phyloP scores from a whole-genome alignment of 2,113 vertebrate genomes.

The Nipponia nippon region DNA sequence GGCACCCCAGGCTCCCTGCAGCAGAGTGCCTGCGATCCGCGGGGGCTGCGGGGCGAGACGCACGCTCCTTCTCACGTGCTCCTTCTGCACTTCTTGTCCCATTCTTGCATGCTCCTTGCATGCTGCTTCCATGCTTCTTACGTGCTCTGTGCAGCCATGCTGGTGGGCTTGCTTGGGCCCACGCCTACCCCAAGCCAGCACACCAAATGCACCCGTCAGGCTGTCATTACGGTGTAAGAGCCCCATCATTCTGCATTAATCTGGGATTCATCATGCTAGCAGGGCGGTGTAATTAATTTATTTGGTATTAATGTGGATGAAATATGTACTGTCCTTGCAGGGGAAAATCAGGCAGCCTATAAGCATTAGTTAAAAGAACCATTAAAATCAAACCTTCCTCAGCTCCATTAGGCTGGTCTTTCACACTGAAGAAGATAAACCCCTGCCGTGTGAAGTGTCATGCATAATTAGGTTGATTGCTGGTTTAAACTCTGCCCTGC shows the following conservation, averaged over 20 bases:
- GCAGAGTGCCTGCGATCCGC: neutral
- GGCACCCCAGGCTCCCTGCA: neutral
- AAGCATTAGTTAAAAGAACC: slow-evolving; percentile 80
- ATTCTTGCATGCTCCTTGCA: neutral
- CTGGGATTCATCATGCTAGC: slow-evolving; percentile 72
- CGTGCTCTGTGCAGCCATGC: rapidly evolving
- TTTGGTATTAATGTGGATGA: slow-evolving; percentile 79
- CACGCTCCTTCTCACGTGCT: neutral
- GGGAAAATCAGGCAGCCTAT: slow-evolving; percentile 73
- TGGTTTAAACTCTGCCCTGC: slow-evolving; percentile 73
- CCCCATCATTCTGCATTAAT: slow-evolving; percentile 74
- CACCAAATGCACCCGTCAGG: neutral
- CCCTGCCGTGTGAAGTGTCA: slow-evolving; percentile 74
- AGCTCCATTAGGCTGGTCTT: slow-evolving; percentile 73
- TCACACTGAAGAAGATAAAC: slow-evolving; percentile 75
- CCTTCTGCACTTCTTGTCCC: too few species aligned
- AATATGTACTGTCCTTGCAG: slow-evolving; percentile 79
- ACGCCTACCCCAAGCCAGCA: neutral
- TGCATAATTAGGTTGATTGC: slow-evolving; percentile 74
- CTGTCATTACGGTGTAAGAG: slow-evolving; percentile 49
- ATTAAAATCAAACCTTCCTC: slow-evolving; percentile 77
- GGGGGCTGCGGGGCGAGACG: neutral
- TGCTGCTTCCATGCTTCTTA: rapidly evolving
- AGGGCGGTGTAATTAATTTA: slow-evolving; percentile 75
- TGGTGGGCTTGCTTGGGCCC: neutral